Evolutionary conservation across 2,113 vertebrate species (phyloP).

Genomic region (Micronycteris hirsuta): DNA sequence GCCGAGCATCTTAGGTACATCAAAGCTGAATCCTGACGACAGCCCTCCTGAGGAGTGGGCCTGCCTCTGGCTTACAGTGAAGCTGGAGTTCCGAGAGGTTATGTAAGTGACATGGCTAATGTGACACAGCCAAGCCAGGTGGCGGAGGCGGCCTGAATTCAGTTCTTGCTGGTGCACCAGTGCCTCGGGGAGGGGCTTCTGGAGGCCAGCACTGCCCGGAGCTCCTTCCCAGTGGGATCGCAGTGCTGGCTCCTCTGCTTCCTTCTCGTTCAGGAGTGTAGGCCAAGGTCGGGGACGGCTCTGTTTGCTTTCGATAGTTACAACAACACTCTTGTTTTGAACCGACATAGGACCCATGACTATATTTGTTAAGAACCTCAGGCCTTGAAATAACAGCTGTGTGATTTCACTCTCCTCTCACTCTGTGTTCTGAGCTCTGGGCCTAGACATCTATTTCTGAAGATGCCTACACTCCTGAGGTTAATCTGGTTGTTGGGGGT

Average conservation of each 20-base stretch:
- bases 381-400: not conserved
- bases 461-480: accelerated
- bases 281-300: not conserved
- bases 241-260: not conserved
- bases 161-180: no score
- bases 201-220: not conserved
- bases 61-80: not conserved
- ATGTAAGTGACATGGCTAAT: not conserved
- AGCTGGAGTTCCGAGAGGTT: not conserved
- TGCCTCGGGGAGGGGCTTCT: not conserved
- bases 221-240: not conserved
- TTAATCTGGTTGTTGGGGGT: not conserved
- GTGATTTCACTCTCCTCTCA: accelerated
- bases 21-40: not conserved
- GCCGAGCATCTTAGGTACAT: not conserved
- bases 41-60: not conserved
- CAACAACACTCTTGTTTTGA: not conserved
- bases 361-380: not conserved
- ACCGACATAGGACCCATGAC: not conserved
- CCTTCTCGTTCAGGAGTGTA: not conserved
- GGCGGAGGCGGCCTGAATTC: not conserved
- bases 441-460: not conserved
- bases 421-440: not conserved
- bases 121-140: not conserved
- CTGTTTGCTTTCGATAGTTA: not conserved